A percentile compares a stretch with the other conserved stretches of the same genome.
phyloP scores from a whole-genome alignment of 2,113 vertebrate species.

The Vicugna pacos region DNA sequence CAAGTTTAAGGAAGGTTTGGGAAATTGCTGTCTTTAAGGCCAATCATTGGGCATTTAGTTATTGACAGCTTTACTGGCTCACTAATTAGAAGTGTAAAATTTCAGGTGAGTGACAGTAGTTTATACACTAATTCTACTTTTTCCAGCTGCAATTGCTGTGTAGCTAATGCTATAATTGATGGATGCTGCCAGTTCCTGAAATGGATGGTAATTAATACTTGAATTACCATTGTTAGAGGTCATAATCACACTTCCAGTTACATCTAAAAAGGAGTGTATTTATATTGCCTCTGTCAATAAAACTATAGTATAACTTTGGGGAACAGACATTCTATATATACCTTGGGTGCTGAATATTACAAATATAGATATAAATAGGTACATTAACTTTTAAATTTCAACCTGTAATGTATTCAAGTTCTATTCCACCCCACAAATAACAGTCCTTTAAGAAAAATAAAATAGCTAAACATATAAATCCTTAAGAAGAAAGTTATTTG shows the following conservation, averaged over 20 bases:
- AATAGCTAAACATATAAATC: not conserved
- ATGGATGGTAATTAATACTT: constrained; percentile 95
- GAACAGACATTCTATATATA: not conserved
- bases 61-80: constrained; percentile 87
- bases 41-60: constrained; percentile 84
- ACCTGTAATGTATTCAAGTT: constrained; percentile 27
- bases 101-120: constrained; percentile 92
- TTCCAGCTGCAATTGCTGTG: constrained; percentile 93
- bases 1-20: constrained; percentile 64
- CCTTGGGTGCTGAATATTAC: not conserved
- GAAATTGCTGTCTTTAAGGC: constrained; percentile 62
- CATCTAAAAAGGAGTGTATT: constrained; percentile 55
- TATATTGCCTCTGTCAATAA: constrained; percentile 50
- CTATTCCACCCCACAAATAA: not conserved
- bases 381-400: constrained; percentile 18
- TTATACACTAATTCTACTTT: constrained; percentile 92
- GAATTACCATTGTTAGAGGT: constrained; percentile 92
- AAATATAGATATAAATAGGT: constrained; percentile 20
- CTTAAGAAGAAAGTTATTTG: constrained; percentile 18
- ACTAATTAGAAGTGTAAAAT: constrained; percentile 92
- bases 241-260: constrained; percentile 84
- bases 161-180: constrained; percentile 95
- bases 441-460: not conserved
- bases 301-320: not conserved
- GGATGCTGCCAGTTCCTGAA: constrained; percentile 93